Evolutionary conservation across 2,797 vertebrate species (phyloP).

Genomic region (Enteromius fasciolatus): DNA sequence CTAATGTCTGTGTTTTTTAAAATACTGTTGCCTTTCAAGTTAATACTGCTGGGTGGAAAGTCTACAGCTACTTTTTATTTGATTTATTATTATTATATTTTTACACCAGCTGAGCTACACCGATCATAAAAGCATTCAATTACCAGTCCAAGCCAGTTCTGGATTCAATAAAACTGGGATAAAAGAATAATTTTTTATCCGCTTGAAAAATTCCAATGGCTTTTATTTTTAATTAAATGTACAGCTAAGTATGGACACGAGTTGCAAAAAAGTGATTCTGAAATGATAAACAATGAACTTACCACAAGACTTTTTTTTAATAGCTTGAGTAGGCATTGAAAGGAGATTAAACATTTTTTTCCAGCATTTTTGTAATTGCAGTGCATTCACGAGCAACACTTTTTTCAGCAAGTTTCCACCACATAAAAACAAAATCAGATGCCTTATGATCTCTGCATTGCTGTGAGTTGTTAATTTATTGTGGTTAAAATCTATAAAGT

Average conservation of each 20-base stretch:
- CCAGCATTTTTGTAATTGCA: conserved; percentile 18
- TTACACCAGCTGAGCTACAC: conserved; percentile 18
- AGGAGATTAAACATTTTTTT: conserved; percentile 13
- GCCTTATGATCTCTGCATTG: conserved; percentile 25
- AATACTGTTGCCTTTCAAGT: not conserved
- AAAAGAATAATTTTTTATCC: not conserved
- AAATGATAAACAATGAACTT: not conserved
- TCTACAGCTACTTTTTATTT: not conserved
- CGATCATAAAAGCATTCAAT: conserved; percentile 26
- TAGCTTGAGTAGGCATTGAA: not conserved
- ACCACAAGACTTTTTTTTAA: conserved; percentile 6
- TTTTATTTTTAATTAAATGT: conserved; percentile 30
- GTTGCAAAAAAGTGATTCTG: conserved; percentile 1
- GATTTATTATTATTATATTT: conserved; percentile 31
- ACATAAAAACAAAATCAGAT: conserved; percentile 30
- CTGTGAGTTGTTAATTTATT: conserved; percentile 44
- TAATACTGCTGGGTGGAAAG: conserved; percentile 9
- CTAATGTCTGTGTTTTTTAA: not conserved
- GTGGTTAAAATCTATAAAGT: conserved; percentile 44
- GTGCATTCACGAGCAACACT: conserved; percentile 3
- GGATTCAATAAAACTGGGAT: conserved; percentile 8
- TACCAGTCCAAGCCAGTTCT: not conserved
- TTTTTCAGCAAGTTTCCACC: conserved; percentile 46
- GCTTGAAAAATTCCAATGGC: not conserved
- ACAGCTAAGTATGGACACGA: not conserved